Base-by-base conservation (phyloP, 2,888 invertebrate species). In the Lasioglossum calceatum region DNA sequence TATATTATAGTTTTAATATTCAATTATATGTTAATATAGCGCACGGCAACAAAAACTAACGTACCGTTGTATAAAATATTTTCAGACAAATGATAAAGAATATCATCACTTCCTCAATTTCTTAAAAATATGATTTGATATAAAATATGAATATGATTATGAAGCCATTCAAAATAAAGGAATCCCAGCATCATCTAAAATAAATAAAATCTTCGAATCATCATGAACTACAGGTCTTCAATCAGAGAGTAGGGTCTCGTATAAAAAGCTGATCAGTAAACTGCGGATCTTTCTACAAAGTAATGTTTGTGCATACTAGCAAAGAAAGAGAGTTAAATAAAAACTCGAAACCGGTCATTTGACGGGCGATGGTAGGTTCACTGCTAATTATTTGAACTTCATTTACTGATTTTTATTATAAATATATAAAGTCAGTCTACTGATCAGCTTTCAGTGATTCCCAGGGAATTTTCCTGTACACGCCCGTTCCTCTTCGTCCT, bases 401-500 rank as follows among this genome's bases (percentile, higher is more conserved):
- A 3, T 58, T 58, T 58, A 10, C 23, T 10, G 2, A n/a, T 58
- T 58, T 58, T n/a, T n/a, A 12, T n/a, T n/a, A 12, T n/a, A 58
- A 58, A 58, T 12, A 12, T 4, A 12, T n/a, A 12, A n/a, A n/a
- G 58, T 58, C n/a, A n/a, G 58, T 58, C n/a, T 58, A 58, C n/a
- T 1, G 58, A 58, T n/a, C 58, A 58, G n/a, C 58, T 58, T 73
- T 27, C 36, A 39, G 47, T 39, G 64, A 82, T 71, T 67, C 70
- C 42, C 54, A 44, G 67, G 61, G 5, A 50, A n/a, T 70, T 54
- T 74, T 78, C 71, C 73, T 67, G 44, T 39, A 84, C 80, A 77
- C 47, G 71, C 77, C 78, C 79, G 67, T 89, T 77, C 76, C 71
- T 71, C 76, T 82, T 84, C 86, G 81, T 81, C 87, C 86, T 87